phyloP scores from a whole-genome alignment of 92 coral and sea anemone species.

The Nematostella vectensis region DNA sequence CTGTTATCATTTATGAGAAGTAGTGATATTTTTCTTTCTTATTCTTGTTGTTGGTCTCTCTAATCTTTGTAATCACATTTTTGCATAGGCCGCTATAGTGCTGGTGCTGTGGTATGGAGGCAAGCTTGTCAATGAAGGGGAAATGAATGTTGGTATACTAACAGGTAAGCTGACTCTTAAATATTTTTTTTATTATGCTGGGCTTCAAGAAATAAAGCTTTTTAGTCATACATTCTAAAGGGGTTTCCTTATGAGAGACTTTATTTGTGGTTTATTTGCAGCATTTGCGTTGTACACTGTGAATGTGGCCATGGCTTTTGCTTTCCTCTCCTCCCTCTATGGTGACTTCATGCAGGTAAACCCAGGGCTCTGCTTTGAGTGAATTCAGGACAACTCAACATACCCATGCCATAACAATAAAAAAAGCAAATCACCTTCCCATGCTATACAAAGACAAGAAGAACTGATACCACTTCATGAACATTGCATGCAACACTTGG shows the following conservation, averaged over 20 bases:
- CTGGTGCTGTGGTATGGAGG: slow-evolving; percentile 98
- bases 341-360: slow-evolving; percentile 96
- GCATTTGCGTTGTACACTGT: slow-evolving; percentile 93
- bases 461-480: too few relatives aligned
- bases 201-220: slow-evolving; percentile 1
- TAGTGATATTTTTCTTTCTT: too few relatives aligned
- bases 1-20: too few relatives aligned
- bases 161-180: slow-evolving; percentile 49
- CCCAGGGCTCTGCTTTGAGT: too few relatives aligned
- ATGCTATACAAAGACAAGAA: too few relatives aligned
- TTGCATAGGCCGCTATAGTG: slow-evolving; percentile 69
- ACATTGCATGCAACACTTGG: too few relatives aligned
- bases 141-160: slow-evolving; percentile 76
- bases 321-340: slow-evolving; percentile 82
- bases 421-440: too few relatives aligned
- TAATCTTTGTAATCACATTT: too few relatives aligned
- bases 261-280: slow-evolving; percentile 2
- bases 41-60: too few relatives aligned
- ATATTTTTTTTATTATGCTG: not conserved
- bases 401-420: too few relatives aligned
- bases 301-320: slow-evolving; percentile 96
- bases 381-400: too few relatives aligned
- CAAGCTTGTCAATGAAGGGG: slow-evolving; percentile 69
- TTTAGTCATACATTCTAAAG: too few relatives aligned
- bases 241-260: not conserved